A percentile compares a stretch with the other conserved stretches of the same genome.
These are phyloP conservation scores for Rotaria macrura DNA, from an alignment of 2,888 invertebrate species.

Conservation along the genomic window DNA sequence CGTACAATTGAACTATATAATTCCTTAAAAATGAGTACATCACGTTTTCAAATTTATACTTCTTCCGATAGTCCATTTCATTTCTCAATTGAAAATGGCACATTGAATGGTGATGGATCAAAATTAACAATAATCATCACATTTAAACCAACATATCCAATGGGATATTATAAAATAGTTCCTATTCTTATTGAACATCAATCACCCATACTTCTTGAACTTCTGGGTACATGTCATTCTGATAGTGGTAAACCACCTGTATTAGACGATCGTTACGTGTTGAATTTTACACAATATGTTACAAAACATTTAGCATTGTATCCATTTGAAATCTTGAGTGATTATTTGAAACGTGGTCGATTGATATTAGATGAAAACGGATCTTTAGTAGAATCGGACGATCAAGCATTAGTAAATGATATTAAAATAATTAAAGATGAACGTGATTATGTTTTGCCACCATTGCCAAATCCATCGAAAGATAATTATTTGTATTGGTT, in stretches of 20 bases:
- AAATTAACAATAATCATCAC: constrained; percentile 40
- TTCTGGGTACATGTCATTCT: constrained; percentile 48
- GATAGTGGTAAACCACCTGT: constrained; percentile 46
- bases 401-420: background rate
- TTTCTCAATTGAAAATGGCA: constrained; percentile 23
- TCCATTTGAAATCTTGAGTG: constrained; percentile 38
- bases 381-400: constrained; percentile 36
- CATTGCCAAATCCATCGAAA: background rate
- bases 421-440: background rate
- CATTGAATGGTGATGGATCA: constrained; percentile 38
- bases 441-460: background rate
- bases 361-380: constrained; percentile 42
- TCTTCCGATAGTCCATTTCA: constrained; percentile 14
- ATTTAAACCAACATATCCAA: constrained; percentile 44
- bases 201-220: constrained; percentile 46
- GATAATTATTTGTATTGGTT: background rate
- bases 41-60: background rate
- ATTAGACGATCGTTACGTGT: constrained; percentile 37
- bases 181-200: constrained; percentile 47
- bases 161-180: constrained; percentile 45
- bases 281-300: background rate
- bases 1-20: background rate
- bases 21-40: background rate
- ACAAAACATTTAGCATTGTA: background rate
- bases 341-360: constrained; percentile 40